Base-by-base conservation (phyloP, 2,797 vertebrate species). In the Mycteria americana region DNA sequence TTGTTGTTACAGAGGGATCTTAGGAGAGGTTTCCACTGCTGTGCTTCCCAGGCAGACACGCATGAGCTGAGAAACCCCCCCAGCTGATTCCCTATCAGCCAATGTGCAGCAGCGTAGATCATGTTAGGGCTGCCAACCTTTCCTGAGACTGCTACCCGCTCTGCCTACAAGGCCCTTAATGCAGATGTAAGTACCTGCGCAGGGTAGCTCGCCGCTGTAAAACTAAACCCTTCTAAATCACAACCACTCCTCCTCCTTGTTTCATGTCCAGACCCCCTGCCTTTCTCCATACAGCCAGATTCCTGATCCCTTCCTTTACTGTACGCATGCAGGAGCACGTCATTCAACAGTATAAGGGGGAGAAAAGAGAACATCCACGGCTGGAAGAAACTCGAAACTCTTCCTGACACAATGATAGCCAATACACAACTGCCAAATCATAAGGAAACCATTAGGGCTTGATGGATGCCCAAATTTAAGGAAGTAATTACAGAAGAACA, bases 401-500 rank as follows among this genome's bases (percentile, higher is more conserved):
- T 53, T 92, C 89, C 82, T 70, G 87, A 91, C 89, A 35, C 91
- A n/a, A 48, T 2, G 7, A 95, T 2, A 48, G 94, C 74, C 5
- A 4, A 73, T 13, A 19, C 56, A 9, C 81, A 33, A 59, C 82
- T 16, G 1, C 73, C 82, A 72, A 57, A 69, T 74, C 97, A 92
- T 93, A 96, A 35, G 96, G 95, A 97, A 97, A 84, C 63, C 79
- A 97, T 97, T 83, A 96, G 41, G 92, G 30, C 65, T 84, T 91
- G 92, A 97, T 2, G 6, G 94, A 95, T 92, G 93, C 94, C 96
- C 93, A 96, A 88, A 95, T 95, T 96, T 92, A 96, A 96, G 96
- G 97, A 97, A 97, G 94, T 86, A 96, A 97, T 97, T 96, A 97
- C 82, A 73, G 91, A 78, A 84, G 91, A 97, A 97, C 95, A 96